Conservation (phyloP, 2,888 invertebrate genomes). For the Falcaria lacertinaria region DNA sequence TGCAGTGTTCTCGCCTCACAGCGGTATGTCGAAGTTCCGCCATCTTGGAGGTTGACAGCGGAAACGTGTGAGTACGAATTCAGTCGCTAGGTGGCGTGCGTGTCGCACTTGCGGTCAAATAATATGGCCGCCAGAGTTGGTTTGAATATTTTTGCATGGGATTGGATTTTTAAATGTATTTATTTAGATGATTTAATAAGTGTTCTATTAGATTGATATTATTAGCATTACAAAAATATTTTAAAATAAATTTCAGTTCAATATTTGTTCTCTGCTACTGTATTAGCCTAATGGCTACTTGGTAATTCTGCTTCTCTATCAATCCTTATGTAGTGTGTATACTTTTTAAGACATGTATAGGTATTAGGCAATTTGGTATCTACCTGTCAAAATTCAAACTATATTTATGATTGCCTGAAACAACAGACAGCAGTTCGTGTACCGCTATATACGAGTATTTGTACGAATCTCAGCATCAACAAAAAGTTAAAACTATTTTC, state of each 20-base stretch:
- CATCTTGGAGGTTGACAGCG: conserved; percentile 62
- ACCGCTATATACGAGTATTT: too few relatives aligned
- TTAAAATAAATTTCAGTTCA: conserved; percentile 3
- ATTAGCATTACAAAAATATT: not conserved
- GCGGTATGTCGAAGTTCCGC: conserved; percentile 36
- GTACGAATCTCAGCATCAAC: not conserved
- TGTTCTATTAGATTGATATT: conserved; percentile 6
- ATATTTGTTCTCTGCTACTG: too few relatives aligned
- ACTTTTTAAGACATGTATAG: too few relatives aligned
- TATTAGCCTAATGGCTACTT: too few relatives aligned
- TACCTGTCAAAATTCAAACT: too few relatives aligned
- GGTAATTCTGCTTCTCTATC: too few relatives aligned
- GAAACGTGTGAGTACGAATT: conserved; percentile 44
- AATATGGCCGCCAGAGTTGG: conserved; percentile 55
- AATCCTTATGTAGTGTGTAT: too few relatives aligned
- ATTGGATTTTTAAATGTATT: conserved; percentile 16
- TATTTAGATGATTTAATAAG: not conserved
- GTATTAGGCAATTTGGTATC: too few relatives aligned
- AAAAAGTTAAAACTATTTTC: conserved; percentile 2
- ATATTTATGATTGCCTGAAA: too few relatives aligned
- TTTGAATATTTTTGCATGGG: conserved; percentile 74
- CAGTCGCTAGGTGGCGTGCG: conserved; percentile 70
- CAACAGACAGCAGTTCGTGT: too few relatives aligned
- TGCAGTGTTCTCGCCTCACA: conserved; percentile 38
- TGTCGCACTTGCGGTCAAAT: conserved; percentile 49